These are phyloP conservation scores for Patella pellucida DNA, from an alignment of 2,888 invertebrate species.

Conservation along the genomic window DNA sequence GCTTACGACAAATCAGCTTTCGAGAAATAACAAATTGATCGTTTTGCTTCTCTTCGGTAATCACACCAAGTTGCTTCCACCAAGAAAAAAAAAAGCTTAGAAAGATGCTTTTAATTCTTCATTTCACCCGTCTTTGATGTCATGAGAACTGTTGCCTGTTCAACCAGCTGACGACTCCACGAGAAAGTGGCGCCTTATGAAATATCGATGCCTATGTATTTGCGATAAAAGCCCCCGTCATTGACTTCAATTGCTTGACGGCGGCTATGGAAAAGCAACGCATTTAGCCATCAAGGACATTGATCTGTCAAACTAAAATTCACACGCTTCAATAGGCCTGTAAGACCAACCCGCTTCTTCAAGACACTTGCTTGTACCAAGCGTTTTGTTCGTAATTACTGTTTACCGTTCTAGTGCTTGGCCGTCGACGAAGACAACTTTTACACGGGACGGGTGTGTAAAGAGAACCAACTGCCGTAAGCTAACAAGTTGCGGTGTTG, in stretches of 20 bases:
- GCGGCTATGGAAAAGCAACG: slow-evolving; percentile 5
- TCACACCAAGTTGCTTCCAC: background rate
- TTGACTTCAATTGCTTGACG: slow-evolving; percentile 23
- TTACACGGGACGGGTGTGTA: background rate
- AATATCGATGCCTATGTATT: slow-evolving; percentile 27
- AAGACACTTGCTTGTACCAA: background rate
- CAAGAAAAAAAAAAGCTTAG: slow-evolving; percentile 18
- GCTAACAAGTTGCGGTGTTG: slow-evolving; percentile 8
- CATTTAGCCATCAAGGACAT: background rate
- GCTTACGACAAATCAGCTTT: slow-evolving; percentile 11
- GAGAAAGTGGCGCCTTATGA: slow-evolving; percentile 23
- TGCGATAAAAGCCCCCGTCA: slow-evolving; percentile 23
- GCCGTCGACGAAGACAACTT: background rate
- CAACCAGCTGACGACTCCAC: slow-evolving; percentile 22
- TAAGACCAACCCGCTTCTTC: slow-evolving; percentile 2
- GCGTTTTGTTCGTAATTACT: slow-evolving; percentile 1
- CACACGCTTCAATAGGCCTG: slow-evolving; percentile 7
- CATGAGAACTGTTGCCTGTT: slow-evolving; percentile 29
- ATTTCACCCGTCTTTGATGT: slow-evolving; percentile 28
- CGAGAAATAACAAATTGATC: slow-evolving; percentile 9
- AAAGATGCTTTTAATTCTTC: slow-evolving; percentile 36
- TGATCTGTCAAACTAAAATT: background rate
- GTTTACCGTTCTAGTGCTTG: background rate
- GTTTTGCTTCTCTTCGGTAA: background rate
- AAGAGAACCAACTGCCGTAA: background rate